Percentiles rank a stretch among this genome's conserved stretches.
Evolutionary conservation across 2,113 vertebrate genomes (phyloP).

Genomic region (Dryoscopus gambensis): DNA sequence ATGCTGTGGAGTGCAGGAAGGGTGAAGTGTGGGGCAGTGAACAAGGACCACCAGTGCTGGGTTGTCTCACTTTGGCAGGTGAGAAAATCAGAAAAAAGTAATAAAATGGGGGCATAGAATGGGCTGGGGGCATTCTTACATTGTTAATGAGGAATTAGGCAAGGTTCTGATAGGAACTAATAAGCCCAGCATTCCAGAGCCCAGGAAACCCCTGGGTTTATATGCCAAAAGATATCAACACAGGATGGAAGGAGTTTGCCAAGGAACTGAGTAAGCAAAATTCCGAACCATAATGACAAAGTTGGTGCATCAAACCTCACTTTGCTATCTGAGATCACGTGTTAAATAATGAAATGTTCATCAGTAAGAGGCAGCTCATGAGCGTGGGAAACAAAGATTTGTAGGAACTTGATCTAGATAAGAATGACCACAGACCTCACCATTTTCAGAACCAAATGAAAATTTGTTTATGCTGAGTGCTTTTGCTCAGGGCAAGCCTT

Average conservation of each 20-base stretch:
- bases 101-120: not conserved
- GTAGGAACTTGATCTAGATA: not conserved
- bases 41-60: not conserved
- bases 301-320: not conserved
- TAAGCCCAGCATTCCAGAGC: not conserved
- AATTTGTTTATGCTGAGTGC: not conserved
- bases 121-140: not conserved
- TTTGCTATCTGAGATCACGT: conserved; percentile 8
- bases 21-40: not conserved
- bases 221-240: not conserved
- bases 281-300: conserved; percentile 48
- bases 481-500: not conserved
- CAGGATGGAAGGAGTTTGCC: not conserved
- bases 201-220: not conserved
- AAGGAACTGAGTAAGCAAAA: conserved; percentile 19
- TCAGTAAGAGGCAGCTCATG: conserved; percentile 9
- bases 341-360: not conserved
- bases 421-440: conserved; percentile 33
- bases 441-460: conserved; percentile 34
- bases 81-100: not conserved
- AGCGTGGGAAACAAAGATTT: conserved; percentile 46
- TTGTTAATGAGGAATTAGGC: not conserved
- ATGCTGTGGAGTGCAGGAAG: not conserved
- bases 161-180: not conserved
- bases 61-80: not conserved